Percentiles rank a stretch among this genome's conserved stretches.
phyloP scores from a whole-genome alignment of 2,797 vertebrate genomes.

The Fringilla coelebs region DNA sequence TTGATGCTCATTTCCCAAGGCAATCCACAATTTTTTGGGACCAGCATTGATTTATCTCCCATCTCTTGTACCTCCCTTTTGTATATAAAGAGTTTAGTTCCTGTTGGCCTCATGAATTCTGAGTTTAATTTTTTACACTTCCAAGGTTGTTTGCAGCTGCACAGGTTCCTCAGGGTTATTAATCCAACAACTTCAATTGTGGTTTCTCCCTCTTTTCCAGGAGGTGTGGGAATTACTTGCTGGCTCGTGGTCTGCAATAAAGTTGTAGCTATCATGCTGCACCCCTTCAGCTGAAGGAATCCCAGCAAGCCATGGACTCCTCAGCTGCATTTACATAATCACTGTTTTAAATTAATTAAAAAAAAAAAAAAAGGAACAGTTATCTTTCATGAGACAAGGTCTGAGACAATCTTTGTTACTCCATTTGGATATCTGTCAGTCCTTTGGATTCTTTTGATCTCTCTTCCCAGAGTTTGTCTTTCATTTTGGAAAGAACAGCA shows the following conservation, averaged over 20 bases:
- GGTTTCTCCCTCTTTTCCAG: conserved; percentile 73
- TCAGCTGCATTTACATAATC: background rate
- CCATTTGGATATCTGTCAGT: background rate
- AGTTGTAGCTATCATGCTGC: conserved; percentile 88
- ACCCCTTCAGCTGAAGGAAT: conserved; percentile 83
- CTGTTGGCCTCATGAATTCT: background rate
- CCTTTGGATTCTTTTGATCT: background rate
- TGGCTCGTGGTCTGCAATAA: conserved; percentile 98
- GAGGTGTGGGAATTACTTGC: conserved; percentile 94
- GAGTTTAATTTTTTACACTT: background rate
- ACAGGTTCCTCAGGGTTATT: background rate
- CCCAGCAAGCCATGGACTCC: background rate
- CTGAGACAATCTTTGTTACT: background rate
- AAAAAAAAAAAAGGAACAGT: background rate
- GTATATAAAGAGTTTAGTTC: background rate
- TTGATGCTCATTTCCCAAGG: background rate
- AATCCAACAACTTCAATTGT: background rate
- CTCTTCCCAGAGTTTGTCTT: background rate
- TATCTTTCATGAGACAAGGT: background rate
- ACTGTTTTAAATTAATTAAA: background rate
- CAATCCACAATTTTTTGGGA: background rate
- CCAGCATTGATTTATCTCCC: background rate
- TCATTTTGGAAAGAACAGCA: background rate
- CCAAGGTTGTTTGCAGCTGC: background rate
- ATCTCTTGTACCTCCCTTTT: background rate